Conservation (phyloP, 2,888 invertebrate species). For the Lissocephala sabroskyi region DNA sequence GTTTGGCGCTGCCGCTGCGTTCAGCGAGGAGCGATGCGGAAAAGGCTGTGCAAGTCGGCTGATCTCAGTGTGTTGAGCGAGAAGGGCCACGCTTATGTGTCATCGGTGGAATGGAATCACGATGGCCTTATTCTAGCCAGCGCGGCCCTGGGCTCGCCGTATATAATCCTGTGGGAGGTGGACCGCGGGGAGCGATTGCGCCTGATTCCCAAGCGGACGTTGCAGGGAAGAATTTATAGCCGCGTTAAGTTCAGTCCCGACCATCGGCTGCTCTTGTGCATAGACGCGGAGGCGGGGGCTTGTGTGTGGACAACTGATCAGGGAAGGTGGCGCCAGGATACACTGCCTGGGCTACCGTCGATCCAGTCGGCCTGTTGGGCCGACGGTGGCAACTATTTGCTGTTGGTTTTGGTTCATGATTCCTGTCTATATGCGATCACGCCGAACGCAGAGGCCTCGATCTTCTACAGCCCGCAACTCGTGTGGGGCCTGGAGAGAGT, state of each 20-base stretch:
- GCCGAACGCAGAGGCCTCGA: background rate
- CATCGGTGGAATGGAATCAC: conserved; percentile 24
- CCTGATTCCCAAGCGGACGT: background rate
- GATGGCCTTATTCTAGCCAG: conserved; percentile 15
- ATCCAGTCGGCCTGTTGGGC: conserved; percentile 33
- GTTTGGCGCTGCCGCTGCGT: conserved; percentile 14
- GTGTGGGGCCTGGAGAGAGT: conserved; percentile 3
- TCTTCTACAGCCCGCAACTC: background rate
- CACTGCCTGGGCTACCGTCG: background rate
- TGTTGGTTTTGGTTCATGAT: conserved; percentile 6
- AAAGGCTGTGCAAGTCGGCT: background rate
- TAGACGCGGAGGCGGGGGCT: background rate
- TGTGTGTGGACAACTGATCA: background rate
- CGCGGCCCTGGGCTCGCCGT: conserved; percentile 6
- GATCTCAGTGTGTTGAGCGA: background rate
- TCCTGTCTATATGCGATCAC: conserved; percentile 2
- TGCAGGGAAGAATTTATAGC: too few relatives aligned
- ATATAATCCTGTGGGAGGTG: conserved; percentile 26
- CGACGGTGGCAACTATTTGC: conserved; percentile 6
- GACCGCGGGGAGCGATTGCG: conserved; percentile 4
- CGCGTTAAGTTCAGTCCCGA: conserved; percentile 10
- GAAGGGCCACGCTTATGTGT: conserved; percentile 4
- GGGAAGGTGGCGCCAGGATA: background rate
- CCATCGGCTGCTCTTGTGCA: conserved; percentile 1
- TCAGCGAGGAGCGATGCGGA: background rate